Conservation (phyloP, 2,113 vertebrate species). For the Pangasianodon gigas region DNA sequence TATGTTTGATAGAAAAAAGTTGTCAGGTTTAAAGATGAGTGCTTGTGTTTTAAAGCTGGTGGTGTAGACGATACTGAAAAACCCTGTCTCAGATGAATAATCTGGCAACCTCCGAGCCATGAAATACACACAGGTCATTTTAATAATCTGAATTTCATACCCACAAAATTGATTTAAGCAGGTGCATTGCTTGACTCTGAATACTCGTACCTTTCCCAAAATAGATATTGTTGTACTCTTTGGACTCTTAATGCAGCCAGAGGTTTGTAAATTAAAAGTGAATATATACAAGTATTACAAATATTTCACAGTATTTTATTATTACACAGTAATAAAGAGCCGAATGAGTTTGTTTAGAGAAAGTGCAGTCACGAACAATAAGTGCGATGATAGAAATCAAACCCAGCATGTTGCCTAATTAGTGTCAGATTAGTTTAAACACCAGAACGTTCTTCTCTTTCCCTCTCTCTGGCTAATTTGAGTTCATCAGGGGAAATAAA, state of each 20-base stretch:
- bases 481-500: conserved; percentile 33
- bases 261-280: background rate
- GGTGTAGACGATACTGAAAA: background rate
- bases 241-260: background rate
- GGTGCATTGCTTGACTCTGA: background rate
- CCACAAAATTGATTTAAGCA: background rate
- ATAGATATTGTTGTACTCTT: background rate
- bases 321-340: background rate
- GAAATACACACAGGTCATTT: background rate
- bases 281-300: background rate
- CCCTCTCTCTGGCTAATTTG: conserved; percentile 18
- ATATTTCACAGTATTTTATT: background rate
- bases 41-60: background rate
- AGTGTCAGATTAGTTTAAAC: conserved; percentile 45
- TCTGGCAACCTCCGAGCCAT: background rate
- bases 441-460: conserved; percentile 16
- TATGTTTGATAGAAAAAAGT: background rate
- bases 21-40: background rate
- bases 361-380: background rate
- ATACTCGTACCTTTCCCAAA: background rate
- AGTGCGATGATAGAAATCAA: background rate
- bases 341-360: background rate
- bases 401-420: conserved; percentile 13
- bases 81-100: background rate
- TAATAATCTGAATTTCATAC: background rate